Evolutionary conservation across 2,888 invertebrate genomes (phyloP), one percentile per base, ranked within the genome.

Genomic region (Lepidochrysops patricia): DNA sequence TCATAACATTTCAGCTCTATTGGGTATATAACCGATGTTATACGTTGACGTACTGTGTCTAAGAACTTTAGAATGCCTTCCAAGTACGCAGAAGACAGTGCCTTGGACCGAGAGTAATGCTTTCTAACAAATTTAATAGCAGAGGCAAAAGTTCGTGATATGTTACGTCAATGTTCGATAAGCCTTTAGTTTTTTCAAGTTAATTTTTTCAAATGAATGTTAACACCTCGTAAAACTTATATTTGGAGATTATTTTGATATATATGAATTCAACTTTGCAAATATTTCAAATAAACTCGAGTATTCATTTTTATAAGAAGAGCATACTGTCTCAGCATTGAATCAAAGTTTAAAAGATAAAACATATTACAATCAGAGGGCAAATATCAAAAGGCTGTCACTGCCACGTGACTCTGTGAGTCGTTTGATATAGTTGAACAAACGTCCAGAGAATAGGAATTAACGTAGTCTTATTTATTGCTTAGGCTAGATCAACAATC

Each of bases 401-500:
- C 43, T 23, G 13, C 19, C 9, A 9, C 19, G 19, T 43, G 43
- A 23, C 19, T 19, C 43, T 43, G 1, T n/a, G 7, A 43, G 43
- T 43, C 19, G 19, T 43, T 43, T 23, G 43, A 23, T 43, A 43
- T 43, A 43, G 43, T 43, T 23, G 43, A 43, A 43, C 19, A 7
- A 43, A 43, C 43, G 13, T 43, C 19, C 19, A 29, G 19, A 43
- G 43, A 34, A 52, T 35, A 34, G 57, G 7, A 15, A 35, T 37
- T 57, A 48, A 54, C 25, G 15, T 25, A 27, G 52, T 23, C 26
- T 34, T 37, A 29, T 60, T 52, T 37, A 15, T 43, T 57, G 43
- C 68, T 15, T 67, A 87, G 88, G 67, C 70, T 89, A 61, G 89
- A 87, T 65, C 82, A 88, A 63, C 90, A 89, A 67, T 79, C 83